Evolutionary conservation across 1,140 invertebrate species (phyloP).

Genomic region (Euwallacea similis): DNA sequence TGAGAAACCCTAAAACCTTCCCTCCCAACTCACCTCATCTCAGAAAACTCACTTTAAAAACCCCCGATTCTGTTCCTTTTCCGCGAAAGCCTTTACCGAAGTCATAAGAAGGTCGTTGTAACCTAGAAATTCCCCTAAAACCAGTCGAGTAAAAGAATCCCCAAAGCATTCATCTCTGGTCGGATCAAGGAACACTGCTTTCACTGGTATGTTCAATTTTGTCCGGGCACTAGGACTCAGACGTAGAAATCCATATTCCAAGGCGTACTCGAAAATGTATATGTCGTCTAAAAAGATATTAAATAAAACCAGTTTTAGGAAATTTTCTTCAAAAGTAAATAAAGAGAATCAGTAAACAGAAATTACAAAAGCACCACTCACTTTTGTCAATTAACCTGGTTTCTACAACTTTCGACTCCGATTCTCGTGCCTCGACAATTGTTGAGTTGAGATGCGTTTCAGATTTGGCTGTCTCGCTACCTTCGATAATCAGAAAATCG

Average conservation of each 20-base stretch:
- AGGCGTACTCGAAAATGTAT: slow-evolving; percentile 96
- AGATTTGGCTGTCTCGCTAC: too few relatives aligned
- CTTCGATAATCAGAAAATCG: too few relatives aligned
- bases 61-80: slow-evolving; percentile 96
- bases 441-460: too few relatives aligned
- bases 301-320: background rate
- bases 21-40: background rate
- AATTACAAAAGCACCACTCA: too few relatives aligned
- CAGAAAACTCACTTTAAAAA: slow-evolving; percentile 70
- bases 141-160: slow-evolving; percentile 84
- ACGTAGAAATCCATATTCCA: slow-evolving; percentile 95
- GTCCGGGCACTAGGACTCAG: slow-evolving; percentile 82
- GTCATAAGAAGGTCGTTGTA: slow-evolving; percentile 97
- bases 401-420: too few relatives aligned
- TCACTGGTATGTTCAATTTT: slow-evolving; percentile 87
- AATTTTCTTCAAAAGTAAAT: too few relatives aligned
- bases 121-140: slow-evolving; percentile 91
- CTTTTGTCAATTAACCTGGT: too few relatives aligned
- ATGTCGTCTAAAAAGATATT: slow-evolving; percentile 68
- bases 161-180: slow-evolving; percentile 89
- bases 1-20: background rate
- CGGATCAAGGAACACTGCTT: slow-evolving; percentile 90
- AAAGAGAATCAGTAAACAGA: too few relatives aligned
- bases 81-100: slow-evolving; percentile 91
- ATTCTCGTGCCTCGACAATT: too few relatives aligned